Evolutionary conservation across 2,797 vertebrate genomes (phyloP).

Genomic region (Phoeniculus purpureus): DNA sequence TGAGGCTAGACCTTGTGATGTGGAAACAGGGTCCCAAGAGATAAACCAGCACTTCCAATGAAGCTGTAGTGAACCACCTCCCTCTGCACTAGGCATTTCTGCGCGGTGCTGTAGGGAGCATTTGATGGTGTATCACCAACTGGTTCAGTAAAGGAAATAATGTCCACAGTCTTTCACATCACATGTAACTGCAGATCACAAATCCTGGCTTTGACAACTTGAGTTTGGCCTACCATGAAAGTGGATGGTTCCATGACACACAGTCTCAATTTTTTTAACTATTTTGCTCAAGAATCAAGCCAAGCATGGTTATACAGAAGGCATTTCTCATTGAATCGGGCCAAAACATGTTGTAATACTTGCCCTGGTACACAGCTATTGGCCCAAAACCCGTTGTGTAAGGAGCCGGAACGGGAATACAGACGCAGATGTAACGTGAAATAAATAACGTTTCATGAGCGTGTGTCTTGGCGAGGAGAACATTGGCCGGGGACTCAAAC

Average conservation of each 20-base stretch:
- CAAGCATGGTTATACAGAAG: not conserved
- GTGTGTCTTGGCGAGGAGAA: not conserved
- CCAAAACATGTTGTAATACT: not conserved
- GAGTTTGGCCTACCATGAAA: not conserved
- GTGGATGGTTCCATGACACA: not conserved
- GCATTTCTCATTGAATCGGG: not conserved
- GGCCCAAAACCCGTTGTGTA: not conserved
- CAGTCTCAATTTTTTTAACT: not conserved
- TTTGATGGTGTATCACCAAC: not conserved
- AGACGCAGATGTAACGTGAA: not conserved
- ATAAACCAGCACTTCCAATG: not conserved
- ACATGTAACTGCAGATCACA: not conserved
- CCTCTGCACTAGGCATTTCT: fast-evolving
- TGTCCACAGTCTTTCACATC: not conserved
- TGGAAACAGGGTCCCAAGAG: not conserved
- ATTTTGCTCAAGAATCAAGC: not conserved
- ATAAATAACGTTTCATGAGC: not conserved
- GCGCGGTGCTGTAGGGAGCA: fast-evolving
- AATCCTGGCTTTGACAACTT: not conserved
- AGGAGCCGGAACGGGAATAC: not conserved
- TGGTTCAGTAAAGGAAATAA: not conserved
- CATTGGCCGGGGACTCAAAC: not conserved
- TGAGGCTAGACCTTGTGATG: fast-evolving
- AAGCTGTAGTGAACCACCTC: not conserved
- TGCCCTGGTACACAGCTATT: not conserved